These are phyloP conservation scores for Gasterosteus nipponicus DNA, from an alignment of 2,113 vertebrate species.

Conservation along the genomic window DNA sequence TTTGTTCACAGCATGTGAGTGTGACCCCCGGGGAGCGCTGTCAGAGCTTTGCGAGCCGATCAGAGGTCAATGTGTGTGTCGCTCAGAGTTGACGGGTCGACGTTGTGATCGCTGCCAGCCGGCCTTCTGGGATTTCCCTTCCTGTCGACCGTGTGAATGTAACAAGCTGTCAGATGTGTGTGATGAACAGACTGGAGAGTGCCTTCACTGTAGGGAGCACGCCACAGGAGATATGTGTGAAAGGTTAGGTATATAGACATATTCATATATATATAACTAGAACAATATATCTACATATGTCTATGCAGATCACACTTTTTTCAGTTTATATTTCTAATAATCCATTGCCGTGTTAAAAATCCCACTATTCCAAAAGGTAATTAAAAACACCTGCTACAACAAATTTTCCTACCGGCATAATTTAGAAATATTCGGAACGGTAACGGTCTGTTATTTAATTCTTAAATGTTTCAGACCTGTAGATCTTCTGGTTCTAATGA, in stretches of 20 bases:
- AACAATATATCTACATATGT: not conserved
- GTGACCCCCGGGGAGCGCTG: constrained; percentile 83
- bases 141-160: constrained; percentile 84
- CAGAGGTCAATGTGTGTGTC: constrained; percentile 87
- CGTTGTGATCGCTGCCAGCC: constrained; percentile 81
- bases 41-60: constrained; percentile 83
- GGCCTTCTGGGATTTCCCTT: constrained; percentile 86
- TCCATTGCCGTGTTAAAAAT: too few relatives aligned
- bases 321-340: not conserved
- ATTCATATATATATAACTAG: not conserved
- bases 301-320: not conserved
- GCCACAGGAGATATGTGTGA: constrained; percentile 69
- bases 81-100: constrained; percentile 69
- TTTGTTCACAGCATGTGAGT: constrained; percentile 82
- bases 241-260: not conserved
- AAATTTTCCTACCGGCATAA: too few relatives aligned
- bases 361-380: too few relatives aligned
- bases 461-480: not conserved
- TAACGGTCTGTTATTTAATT: not conserved
- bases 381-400: too few relatives aligned
- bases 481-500: not conserved
- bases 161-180: constrained; percentile 83
- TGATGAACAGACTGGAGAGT: constrained; percentile 77
- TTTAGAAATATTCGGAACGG: too few relatives aligned
- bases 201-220: constrained; percentile 79